A percentile compares a stretch with the other conserved stretches of the same genome.
Evolutionary conservation across 2,113 vertebrate species (phyloP).

Genomic region (Corynorhinus townsendii): DNA sequence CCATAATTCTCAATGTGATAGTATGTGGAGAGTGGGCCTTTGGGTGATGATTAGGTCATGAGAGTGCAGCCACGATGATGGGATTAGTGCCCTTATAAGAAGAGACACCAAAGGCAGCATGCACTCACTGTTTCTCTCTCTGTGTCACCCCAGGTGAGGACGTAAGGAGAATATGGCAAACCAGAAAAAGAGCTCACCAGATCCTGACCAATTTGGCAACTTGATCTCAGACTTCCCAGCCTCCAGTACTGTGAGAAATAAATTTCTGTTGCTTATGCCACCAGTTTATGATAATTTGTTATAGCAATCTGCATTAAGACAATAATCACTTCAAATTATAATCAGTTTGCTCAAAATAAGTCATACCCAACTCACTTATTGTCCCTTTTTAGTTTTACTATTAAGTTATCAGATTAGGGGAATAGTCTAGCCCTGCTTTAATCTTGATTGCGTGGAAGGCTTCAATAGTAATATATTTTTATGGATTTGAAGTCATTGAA

Average conservation of each 20-base stretch:
- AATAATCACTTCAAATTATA: not conserved
- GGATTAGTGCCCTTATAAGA: not conserved
- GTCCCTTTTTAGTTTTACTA: not conserved
- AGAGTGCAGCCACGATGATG: not conserved
- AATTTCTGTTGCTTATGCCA: not conserved
- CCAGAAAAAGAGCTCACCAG: not conserved
- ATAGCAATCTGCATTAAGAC: not conserved
- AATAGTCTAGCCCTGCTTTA: not conserved
- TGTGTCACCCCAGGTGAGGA: not conserved
- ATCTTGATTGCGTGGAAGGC: not conserved
- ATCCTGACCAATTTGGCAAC: not conserved
- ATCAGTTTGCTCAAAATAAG: constrained; percentile 25
- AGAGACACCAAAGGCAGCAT: not conserved
- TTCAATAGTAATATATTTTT: constrained; percentile 17
- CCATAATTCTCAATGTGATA: not conserved
- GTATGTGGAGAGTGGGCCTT: not conserved
- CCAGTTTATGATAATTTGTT: not conserved
- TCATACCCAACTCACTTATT: not conserved
- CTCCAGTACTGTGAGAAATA: not conserved
- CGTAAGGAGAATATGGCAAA: not conserved
- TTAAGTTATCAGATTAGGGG: not conserved
- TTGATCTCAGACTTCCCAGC: not conserved
- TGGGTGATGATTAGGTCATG: not conserved
- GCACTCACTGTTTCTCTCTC: not conserved
- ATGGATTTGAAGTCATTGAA: not conserved